These are phyloP conservation scores for Podabrus alpinus DNA, from an alignment of 2,888 invertebrate species.

Conservation along the genomic window DNA sequence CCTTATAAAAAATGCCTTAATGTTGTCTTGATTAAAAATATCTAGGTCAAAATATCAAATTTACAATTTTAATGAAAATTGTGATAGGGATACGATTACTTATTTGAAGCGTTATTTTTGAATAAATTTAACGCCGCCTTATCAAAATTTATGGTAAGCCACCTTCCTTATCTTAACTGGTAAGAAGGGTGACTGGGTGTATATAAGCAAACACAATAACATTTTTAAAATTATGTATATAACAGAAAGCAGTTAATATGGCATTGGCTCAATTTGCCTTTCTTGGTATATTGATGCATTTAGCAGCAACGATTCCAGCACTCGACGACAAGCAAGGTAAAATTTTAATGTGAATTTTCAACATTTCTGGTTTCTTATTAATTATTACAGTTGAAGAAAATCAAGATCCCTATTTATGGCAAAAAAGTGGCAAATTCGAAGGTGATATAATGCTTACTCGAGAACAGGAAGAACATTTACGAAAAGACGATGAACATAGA, in stretches of 20 bases:
- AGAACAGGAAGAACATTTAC: neutral
- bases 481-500: neutral
- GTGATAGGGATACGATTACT: neutral
- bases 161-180: neutral
- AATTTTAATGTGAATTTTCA: too few relatives aligned
- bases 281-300: neutral
- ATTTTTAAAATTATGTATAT: neutral
- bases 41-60: too few relatives aligned
- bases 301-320: neutral
- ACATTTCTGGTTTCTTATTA: too few relatives aligned
- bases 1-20: too few relatives aligned
- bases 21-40: too few relatives aligned
- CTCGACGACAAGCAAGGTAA: neutral
- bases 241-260: neutral
- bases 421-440: neutral
- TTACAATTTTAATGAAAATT: neutral
- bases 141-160: neutral
- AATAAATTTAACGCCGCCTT: neutral
- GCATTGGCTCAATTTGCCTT: neutral
- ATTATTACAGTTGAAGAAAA: neutral
- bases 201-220: neutral
- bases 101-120: neutral
- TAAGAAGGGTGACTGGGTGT: too few relatives aligned
- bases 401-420: neutral
- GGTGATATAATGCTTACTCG: neutral